A percentile compares a stretch with the other conserved stretches of the same genome.
These are phyloP conservation scores for Plebejus anna DNA, from an alignment of 2,888 invertebrate genomes.

Conservation along the genomic window DNA sequence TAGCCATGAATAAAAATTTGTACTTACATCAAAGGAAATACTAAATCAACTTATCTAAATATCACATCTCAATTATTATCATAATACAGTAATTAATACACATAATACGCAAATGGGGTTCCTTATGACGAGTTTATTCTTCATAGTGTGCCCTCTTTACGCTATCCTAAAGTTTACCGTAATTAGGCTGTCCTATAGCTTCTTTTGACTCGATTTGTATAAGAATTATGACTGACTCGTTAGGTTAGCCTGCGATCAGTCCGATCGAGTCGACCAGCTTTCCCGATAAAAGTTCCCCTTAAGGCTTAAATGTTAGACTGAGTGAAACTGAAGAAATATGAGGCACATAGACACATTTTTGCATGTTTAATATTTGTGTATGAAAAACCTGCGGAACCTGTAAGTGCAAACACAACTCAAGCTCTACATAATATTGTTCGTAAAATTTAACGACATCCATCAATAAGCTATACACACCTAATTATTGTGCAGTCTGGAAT, in stretches of 20 bases:
- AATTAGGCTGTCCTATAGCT: no score
- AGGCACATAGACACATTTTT: no score
- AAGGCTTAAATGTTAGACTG: no score
- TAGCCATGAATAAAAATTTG: conserved; percentile 15
- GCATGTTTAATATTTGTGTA: background rate
- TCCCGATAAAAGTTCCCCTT: no score
- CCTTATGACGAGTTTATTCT: background rate
- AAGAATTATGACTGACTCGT: no score
- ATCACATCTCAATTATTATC: conserved; percentile 19
- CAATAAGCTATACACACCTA: background rate
- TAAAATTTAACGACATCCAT: conserved; percentile 4
- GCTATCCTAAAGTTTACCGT: no score
- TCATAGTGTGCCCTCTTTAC: no score
- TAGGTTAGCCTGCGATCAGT: no score
- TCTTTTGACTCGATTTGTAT: no score
- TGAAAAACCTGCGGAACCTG: background rate
- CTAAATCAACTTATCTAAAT: conserved; percentile 20
- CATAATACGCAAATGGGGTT: background rate
- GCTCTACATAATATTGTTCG: background rate
- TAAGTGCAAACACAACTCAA: background rate
- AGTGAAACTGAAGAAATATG: no score
- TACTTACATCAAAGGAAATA: conserved; percentile 7
- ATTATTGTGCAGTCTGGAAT: background rate
- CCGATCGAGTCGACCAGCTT: no score
- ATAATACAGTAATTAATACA: conserved; percentile 28